Evolutionary conservation across 2,113 vertebrate genomes (phyloP), one percentile per base, ranked within the genome.

Genomic region (Perca schrenkii): DNA sequence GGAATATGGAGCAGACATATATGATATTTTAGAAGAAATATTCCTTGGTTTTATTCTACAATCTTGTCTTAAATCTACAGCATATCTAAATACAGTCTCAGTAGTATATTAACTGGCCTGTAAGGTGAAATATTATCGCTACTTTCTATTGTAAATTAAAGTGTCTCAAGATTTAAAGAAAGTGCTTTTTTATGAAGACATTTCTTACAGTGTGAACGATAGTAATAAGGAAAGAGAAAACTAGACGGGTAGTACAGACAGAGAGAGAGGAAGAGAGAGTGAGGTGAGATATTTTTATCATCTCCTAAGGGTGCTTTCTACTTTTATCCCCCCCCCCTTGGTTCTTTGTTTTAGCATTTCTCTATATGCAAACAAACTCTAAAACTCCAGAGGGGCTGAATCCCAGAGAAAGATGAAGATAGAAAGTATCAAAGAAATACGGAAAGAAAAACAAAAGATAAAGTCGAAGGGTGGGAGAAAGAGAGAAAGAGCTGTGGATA

Each of bases 201-300:
- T 64, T 81, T 85, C 68, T 74, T 75, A 40, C 63, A 72, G 62
- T 63, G 62, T 64, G 57, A 74, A n/a, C 61, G 75, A 83, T 46
- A 28, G 84, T 79, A 64, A 77, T 70, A 70, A 56, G 57, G 76
- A 70, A 31, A 53, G 46, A 88, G 66, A 46, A 67, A 80, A 73
- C 62, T 12, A 67, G 77, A 67, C 34, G 11, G 69, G 83, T 81
- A n/a, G n/a, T n/a, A n/a, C n/a, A 89, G 72, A 61, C 64, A 53
- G 47, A 21, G 53, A 11, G 4, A 54, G 53, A 36, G 65, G 58
- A 64, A 74, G 63, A 88, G 77, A 69, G 56, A 84, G 71, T 28
- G 72, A 90, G 87, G 88, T 87, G 86, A 78, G 76, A 70, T 91
- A 88, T 93, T 92, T 90, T 91, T 91, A 92, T 84, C 69, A 82